Percentiles rank a stretch among this genome's conserved stretches.
Conservation (phyloP, 2,888 invertebrate species). For the Hermaeophaga mercurialis region DNA sequence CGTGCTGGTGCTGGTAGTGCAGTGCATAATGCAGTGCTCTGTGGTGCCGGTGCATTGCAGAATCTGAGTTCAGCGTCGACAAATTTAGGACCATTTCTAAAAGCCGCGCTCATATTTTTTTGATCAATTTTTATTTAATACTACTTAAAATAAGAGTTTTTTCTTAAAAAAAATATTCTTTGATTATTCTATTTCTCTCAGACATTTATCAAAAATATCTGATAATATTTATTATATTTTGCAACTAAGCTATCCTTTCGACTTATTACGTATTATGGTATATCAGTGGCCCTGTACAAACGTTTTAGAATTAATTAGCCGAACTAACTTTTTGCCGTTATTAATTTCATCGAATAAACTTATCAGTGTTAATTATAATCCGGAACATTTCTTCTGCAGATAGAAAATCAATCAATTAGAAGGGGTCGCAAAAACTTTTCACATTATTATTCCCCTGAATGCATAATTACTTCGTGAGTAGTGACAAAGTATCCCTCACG, state of each 20-base stretch:
- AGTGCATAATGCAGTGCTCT: constrained; percentile 45
- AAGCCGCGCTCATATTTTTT: constrained; percentile 2
- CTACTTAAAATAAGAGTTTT: too few relatives aligned
- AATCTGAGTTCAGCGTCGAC: constrained; percentile 19
- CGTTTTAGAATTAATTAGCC: too few relatives aligned
- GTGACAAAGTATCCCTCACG: constrained; percentile 14
- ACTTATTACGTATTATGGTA: too few relatives aligned
- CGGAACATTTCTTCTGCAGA: constrained; percentile 6
- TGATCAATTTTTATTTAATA: too few relatives aligned
- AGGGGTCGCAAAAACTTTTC: constrained; percentile 6
- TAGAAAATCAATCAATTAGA: constrained; percentile 21
- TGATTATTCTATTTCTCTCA: too few relatives aligned
- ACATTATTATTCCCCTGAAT: constrained; percentile 22
- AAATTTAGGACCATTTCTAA: constrained; percentile 24
- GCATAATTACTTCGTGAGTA: constrained; percentile 21
- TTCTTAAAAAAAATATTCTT: too few relatives aligned
- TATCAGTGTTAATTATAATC: constrained; percentile 10
- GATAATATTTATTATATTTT: too few relatives aligned
- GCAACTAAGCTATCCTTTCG: too few relatives aligned
- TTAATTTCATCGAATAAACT: not conserved
- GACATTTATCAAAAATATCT: too few relatives aligned
- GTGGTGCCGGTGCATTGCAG: constrained; percentile 38
- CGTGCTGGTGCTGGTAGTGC: constrained; percentile 42
- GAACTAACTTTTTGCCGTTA: not conserved
- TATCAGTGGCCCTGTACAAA: too few relatives aligned